phyloP scores from a whole-genome alignment of 1,140 invertebrate genomes.

The Drosophila trapezifrons region DNA sequence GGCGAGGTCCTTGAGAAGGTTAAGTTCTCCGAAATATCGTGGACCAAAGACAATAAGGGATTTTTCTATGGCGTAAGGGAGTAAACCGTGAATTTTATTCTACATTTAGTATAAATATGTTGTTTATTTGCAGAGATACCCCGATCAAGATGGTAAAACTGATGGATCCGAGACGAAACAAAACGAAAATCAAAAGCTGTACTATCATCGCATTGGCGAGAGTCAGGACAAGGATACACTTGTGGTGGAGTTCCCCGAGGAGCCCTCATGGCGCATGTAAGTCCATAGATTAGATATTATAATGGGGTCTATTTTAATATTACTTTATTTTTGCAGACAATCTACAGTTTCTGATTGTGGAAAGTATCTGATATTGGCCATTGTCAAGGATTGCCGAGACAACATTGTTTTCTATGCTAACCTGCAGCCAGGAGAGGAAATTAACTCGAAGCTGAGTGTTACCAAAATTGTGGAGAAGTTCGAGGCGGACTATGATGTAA shows the following conservation, averaged over 20 bases:
- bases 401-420: conserved; percentile 94
- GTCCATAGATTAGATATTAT: conserved; percentile 50
- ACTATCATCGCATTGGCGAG: conserved; percentile 95
- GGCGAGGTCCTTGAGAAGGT: conserved; percentile 95
- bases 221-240: conserved; percentile 94
- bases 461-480: conserved; percentile 93
- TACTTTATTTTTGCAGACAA: conserved; percentile 38
- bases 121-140: conserved; percentile 84
- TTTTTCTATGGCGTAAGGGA: conserved; percentile 95
- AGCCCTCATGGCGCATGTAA: conserved; percentile 97
- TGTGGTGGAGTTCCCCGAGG: conserved; percentile 95
- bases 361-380: conserved; percentile 92
- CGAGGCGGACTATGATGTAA: conserved; percentile 97
- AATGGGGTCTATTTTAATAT: background rate
- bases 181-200: conserved; percentile 96
- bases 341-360: conserved; percentile 95
- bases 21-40: conserved; percentile 95
- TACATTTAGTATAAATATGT: background rate
- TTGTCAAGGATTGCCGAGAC: conserved; percentile 93
- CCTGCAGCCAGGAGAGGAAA: conserved; percentile 88
- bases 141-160: conserved; percentile 90
- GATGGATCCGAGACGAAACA: conserved; percentile 96
- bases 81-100: background rate
- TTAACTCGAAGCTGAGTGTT: conserved; percentile 87
- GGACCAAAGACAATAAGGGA: conserved; percentile 97